Conservation (phyloP, 53 echinoderm and acorn worm genomes). For the Paelopatides confundens region DNA sequence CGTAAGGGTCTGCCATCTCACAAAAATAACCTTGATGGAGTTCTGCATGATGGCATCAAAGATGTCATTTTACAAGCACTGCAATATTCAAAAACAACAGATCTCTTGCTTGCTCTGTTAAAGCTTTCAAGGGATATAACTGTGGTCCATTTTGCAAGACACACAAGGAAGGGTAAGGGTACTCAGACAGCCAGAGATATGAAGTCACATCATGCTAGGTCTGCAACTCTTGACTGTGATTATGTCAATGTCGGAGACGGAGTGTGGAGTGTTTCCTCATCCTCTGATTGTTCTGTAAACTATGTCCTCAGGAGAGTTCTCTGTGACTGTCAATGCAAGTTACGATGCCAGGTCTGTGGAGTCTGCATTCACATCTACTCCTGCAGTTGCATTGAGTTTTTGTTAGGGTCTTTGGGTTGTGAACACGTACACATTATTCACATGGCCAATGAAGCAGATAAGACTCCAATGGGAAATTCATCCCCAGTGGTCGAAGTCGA, state of each 20-base stretch:
- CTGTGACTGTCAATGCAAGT: background rate
- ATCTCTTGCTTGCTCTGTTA: background rate
- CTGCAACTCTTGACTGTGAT: background rate
- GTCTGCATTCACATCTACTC: background rate
- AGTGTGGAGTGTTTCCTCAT: background rate
- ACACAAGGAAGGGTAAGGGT: background rate
- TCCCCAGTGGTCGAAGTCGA: background rate
- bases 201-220: background rate
- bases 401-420: background rate
- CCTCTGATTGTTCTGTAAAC: background rate
- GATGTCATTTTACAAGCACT: background rate
- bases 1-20: background rate
- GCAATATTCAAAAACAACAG: background rate
- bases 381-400: background rate
- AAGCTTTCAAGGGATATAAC: background rate
- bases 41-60: background rate
- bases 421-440: slow-evolving; percentile 6
- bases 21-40: background rate
- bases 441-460: background rate
- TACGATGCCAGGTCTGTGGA: background rate
- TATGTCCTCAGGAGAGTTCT: background rate
- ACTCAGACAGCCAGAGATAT: background rate
- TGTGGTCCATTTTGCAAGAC: background rate
- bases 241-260: background rate
- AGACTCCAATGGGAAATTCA: background rate